A percentile compares a stretch with the other conserved stretches of the same genome.
These are phyloP conservation scores for Saturnia japonica DNA, from an alignment of 2,888 invertebrate genomes.

Conservation along the genomic window DNA sequence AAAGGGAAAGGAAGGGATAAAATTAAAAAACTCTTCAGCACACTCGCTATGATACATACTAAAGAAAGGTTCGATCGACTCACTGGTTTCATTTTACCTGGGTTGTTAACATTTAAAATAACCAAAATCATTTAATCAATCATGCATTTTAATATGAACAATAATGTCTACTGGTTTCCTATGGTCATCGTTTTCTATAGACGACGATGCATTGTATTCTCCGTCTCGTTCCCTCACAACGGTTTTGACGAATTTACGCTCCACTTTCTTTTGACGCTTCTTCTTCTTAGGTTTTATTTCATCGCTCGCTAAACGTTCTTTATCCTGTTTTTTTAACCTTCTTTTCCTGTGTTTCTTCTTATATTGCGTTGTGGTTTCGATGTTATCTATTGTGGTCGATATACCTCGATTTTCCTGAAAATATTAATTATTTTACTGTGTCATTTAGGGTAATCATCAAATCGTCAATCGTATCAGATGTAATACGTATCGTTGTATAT, in stretches of 20 bases:
- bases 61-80: too few relatives aligned
- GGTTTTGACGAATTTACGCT: slow-evolving; percentile 28
- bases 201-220: slow-evolving; percentile 23
- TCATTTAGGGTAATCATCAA: not conserved
- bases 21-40: too few relatives aligned
- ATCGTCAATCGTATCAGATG: too few relatives aligned
- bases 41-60: too few relatives aligned
- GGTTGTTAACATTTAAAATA: not conserved
- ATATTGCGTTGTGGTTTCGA: slow-evolving; percentile 17
- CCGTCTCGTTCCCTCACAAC: slow-evolving; percentile 18
- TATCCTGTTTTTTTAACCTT: slow-evolving; percentile 25
- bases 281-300: slow-evolving; percentile 17
- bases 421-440: not conserved
- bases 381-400: slow-evolving; percentile 11
- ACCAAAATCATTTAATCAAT: slow-evolving; percentile 27
- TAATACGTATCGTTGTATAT: too few relatives aligned
- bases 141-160: slow-evolving; percentile 60
- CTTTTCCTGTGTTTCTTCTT: slow-evolving; percentile 22
- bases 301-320: slow-evolving; percentile 21
- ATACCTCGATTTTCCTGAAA: slow-evolving; percentile 26
- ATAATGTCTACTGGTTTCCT: slow-evolving; percentile 54
- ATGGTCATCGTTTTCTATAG: slow-evolving; percentile 17
- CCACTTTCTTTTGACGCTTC: slow-evolving; percentile 16
- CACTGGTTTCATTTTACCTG: too few relatives aligned
- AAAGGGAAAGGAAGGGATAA: too few relatives aligned